Percentiles rank a stretch among this genome's conserved stretches.
Evolutionary conservation across 1,140 invertebrate genomes (phyloP).

Genomic region (Coenobita brevimanus): DNA sequence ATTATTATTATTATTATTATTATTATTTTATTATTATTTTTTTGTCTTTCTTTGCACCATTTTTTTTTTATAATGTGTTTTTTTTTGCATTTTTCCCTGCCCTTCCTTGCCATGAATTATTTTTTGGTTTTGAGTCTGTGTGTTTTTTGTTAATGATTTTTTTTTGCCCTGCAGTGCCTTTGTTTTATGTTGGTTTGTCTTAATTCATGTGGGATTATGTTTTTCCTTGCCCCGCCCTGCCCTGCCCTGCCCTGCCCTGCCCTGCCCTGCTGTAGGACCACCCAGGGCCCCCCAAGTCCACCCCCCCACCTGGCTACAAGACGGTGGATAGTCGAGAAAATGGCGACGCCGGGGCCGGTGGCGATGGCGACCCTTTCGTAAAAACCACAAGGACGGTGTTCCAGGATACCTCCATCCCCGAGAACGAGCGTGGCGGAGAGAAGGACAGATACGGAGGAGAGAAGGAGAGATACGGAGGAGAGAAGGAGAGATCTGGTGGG

Average conservation of each 20-base stretch:
- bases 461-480: neutral
- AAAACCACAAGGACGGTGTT: slow-evolving; percentile 53
- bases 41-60: neutral
- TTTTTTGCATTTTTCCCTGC: slow-evolving; percentile 29
- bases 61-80: too few species aligned
- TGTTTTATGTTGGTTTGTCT: too few species aligned
- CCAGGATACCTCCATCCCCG: slow-evolving; percentile 23
- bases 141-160: too few species aligned
- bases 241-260: too few species aligned
- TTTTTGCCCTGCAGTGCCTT: too few species aligned
- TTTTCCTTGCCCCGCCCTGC: too few species aligned
- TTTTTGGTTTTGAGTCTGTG: too few species aligned
- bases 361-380: slow-evolving; percentile 48
- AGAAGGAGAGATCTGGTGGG: neutral
- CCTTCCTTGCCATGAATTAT: too few species aligned
- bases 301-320: slow-evolving; percentile 55
- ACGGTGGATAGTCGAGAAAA: slow-evolving; percentile 22
- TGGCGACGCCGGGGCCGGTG: neutral
- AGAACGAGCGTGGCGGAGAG: neutral
- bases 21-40: neutral
- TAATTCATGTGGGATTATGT: too few species aligned
- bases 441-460: neutral
- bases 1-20: slow-evolving; percentile 7
- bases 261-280: too few species aligned
- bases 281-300: slow-evolving; percentile 44